Base-by-base conservation (phyloP, 2,797 vertebrate genomes). In the Sphenodon punctatus region DNA sequence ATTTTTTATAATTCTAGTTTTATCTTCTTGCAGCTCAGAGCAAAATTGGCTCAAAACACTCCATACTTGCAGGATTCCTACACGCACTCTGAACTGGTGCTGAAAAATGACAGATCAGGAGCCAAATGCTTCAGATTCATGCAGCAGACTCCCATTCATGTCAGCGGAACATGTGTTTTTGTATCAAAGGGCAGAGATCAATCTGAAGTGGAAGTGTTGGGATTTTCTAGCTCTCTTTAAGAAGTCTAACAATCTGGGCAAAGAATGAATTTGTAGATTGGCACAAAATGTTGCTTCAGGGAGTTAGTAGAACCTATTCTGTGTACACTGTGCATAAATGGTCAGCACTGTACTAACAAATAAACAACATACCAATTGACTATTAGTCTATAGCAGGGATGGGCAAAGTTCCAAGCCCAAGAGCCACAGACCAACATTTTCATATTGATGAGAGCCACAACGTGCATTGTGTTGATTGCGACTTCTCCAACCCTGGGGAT, bases 1-100 rank as follows among this genome's bases (percentile, higher is more conserved):
- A n/a, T n/a, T n/a, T n/a, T n/a, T n/a, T 61, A 25, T 34, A 17
- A 75, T 75, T 76, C 66, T 83, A 86, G 66, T 65, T 68, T 61
- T 60, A 53, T 36, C 56, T 67, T 32, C 4, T 20, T 75, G 59
- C 30, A 67, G 48, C 23, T 67, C 55, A 3, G 1, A 0, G 41
- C 67, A 59, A 59, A 67, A 25, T 15, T 59, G 60, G 38, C 55
- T 78, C 22, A 36, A 77, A 89, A 75, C 25, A 41, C 0, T 19
- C 2, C 27, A 43, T 15, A 43, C 49, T 14, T 36, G 43, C 22
- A 6, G 2, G 9, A 32, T 2, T 32, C 43, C 38, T 23, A 55
- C 51, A 3, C 25, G 53, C 53, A 22, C 45, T 39, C 11, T 30
- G 36, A 36, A 70, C 15, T 1, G 7, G 55, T 23, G 34, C 10